Conservation (phyloP, 2,797 vertebrate species). For the Luscinia megarhynchos region DNA sequence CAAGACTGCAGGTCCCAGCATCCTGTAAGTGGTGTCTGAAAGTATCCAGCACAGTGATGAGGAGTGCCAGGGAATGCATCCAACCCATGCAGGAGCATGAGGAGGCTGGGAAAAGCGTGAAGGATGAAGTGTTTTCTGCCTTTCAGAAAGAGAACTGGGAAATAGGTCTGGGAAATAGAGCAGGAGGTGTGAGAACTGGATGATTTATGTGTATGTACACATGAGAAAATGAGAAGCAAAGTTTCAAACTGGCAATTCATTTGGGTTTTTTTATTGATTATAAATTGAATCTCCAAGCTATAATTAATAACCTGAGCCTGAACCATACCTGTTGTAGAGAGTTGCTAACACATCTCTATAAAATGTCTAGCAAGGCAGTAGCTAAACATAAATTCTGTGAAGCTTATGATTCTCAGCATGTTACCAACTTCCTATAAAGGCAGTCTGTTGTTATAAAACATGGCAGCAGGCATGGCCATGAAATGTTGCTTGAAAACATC, state of each 20-base stretch:
- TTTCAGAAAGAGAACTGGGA: background rate
- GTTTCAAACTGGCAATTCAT: conserved; percentile 20
- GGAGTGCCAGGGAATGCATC: background rate
- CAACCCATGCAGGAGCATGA: background rate
- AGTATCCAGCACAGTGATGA: background rate
- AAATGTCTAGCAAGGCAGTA: conserved; percentile 25
- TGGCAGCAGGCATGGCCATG: background rate
- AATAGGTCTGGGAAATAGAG: background rate
- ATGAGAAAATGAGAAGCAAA: conserved; percentile 33
- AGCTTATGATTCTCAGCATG: conserved; percentile 14
- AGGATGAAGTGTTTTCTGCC: background rate
- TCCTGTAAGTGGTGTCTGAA: background rate
- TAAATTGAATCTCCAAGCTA: conserved; percentile 35
- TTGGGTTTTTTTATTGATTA: conserved; percentile 48
- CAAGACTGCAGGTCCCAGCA: background rate
- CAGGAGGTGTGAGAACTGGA: background rate
- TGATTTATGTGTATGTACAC: conserved; percentile 12
- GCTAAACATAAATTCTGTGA: conserved; percentile 33
- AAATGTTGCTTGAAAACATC: background rate
- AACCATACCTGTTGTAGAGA: background rate
- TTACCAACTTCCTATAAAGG: background rate
- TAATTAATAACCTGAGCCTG: conserved; percentile 45
- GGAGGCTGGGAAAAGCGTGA: background rate
- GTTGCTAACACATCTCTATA: conserved; percentile 31
- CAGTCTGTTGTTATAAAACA: background rate